phyloP scores from a whole-genome alignment of 2,113 vertebrate species.

The Galbula dea region DNA sequence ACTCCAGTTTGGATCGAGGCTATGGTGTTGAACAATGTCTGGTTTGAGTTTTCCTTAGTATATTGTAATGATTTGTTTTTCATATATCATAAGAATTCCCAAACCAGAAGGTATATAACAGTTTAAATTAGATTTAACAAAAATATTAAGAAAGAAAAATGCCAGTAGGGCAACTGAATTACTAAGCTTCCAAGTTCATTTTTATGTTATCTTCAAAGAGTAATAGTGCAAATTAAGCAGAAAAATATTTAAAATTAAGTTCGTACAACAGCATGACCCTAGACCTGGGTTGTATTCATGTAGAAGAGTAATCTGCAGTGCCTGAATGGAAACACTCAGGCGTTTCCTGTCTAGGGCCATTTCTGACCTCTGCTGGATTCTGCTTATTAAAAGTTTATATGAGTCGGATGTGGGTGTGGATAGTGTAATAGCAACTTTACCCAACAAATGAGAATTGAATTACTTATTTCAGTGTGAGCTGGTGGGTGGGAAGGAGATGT shows the following conservation, averaged over 20 bases:
- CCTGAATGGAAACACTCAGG: slow-evolving; percentile 10
- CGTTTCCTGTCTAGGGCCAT: slow-evolving; percentile 46
- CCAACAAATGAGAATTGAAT: slow-evolving; percentile 51
- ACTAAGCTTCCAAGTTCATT: neutral
- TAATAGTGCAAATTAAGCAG: neutral
- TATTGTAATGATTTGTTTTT: neutral
- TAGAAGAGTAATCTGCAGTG: neutral
- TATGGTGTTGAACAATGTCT: neutral
- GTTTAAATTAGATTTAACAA: neutral
- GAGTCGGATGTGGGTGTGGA: slow-evolving; percentile 57
- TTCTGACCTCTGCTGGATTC: slow-evolving; percentile 56
- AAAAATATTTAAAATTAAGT: neutral
- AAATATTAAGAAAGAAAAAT: neutral
- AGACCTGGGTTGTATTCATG: neutral
- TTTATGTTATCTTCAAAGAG: neutral
- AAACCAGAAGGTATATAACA: neutral
- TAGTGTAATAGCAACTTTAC: slow-evolving; percentile 18
- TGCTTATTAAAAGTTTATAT: slow-evolving; percentile 48
- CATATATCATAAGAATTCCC: neutral
- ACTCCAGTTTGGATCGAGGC: neutral
- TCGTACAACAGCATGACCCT: neutral
- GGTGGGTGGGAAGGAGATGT: slow-evolving; percentile 35
- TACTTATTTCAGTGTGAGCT: slow-evolving; percentile 4
- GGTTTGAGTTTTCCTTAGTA: neutral
- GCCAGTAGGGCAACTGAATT: neutral